phyloP scores from a whole-genome alignment of 2,797 vertebrate species.

The Notolabrus celidotus region DNA sequence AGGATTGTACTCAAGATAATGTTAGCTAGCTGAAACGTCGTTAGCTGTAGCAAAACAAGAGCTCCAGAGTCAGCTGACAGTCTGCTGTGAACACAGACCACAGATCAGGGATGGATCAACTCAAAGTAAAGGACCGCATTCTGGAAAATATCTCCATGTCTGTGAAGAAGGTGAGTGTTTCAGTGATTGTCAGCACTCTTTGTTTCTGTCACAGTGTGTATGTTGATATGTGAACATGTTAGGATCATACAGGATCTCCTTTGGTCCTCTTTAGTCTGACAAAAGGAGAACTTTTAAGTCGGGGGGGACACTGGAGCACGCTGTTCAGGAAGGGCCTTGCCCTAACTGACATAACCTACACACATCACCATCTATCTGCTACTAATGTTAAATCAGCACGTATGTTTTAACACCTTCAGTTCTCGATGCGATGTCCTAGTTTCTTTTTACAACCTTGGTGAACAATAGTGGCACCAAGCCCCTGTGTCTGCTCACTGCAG shows the following conservation, averaged over 20 bases:
- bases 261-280: slow-evolving; percentile 53
- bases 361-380: neutral
- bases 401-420: neutral
- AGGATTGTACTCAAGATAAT: slow-evolving; percentile 15
- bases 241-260: slow-evolving; percentile 4
- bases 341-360: neutral
- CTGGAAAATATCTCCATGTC: slow-evolving; percentile 96
- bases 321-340: slow-evolving; percentile 35
- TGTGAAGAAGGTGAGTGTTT: slow-evolving; percentile 93
- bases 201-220: too few relatives aligned
- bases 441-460: neutral
- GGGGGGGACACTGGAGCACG: slow-evolving; percentile 7
- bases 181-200: neutral
- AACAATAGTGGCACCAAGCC: slow-evolving; percentile 26
- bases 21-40: slow-evolving; percentile 44
- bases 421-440: neutral
- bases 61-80: slow-evolving; percentile 82
- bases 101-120: slow-evolving; percentile 90
- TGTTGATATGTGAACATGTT: neutral
- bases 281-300: slow-evolving; percentile 60
- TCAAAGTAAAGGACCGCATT: slow-evolving; percentile 97
- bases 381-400: neutral
- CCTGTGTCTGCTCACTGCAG: slow-evolving; percentile 49
- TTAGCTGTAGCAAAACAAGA: slow-evolving; percentile 73
- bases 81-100: slow-evolving; percentile 64